Percentiles rank a stretch among this genome's conserved stretches.
phyloP scores from a whole-genome alignment of 1,140 invertebrate species.

The Cephus cinctus region DNA sequence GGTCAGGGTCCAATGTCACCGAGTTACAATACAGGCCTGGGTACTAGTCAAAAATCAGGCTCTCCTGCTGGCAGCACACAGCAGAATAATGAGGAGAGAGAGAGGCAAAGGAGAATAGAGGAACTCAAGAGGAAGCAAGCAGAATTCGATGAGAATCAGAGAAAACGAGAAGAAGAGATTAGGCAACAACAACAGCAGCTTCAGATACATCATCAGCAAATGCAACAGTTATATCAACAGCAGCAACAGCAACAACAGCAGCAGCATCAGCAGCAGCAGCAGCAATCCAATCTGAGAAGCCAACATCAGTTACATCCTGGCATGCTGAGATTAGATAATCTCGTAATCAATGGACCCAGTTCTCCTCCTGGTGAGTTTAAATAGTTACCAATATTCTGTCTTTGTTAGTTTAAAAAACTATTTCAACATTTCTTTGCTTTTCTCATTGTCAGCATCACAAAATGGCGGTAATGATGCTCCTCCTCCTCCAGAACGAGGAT shows the following conservation, averaged over 20 bases:
- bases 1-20: conserved; percentile 18
- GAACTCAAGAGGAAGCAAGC: conserved; percentile 57
- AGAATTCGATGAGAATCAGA: conserved; percentile 52
- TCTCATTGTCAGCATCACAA: conserved; percentile 36
- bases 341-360: conserved; percentile 56
- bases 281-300: conserved; percentile 30
- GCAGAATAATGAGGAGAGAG: conserved; percentile 50
- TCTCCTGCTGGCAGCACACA: conserved; percentile 13
- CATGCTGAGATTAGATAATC: conserved; percentile 58
- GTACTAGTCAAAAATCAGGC: conserved; percentile 32
- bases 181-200: conserved; percentile 43
- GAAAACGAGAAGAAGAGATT: conserved; percentile 54
- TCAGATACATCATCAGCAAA: conserved; percentile 39
- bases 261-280: conserved; percentile 36
- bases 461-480: conserved; percentile 58
- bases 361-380: conserved; percentile 37
- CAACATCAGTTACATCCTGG: conserved; percentile 42
- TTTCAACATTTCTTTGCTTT: no score
- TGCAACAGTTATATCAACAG: conserved; percentile 36
- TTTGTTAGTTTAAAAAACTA: conserved; percentile 6
- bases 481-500: conserved; percentile 75
- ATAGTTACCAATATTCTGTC: background rate
- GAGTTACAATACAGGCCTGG: conserved; percentile 6
- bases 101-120: conserved; percentile 56
- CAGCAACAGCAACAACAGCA: conserved; percentile 39